Evolutionary conservation across 2,888 invertebrate species (phyloP).

Genomic region (Tribolium freemani): DNA sequence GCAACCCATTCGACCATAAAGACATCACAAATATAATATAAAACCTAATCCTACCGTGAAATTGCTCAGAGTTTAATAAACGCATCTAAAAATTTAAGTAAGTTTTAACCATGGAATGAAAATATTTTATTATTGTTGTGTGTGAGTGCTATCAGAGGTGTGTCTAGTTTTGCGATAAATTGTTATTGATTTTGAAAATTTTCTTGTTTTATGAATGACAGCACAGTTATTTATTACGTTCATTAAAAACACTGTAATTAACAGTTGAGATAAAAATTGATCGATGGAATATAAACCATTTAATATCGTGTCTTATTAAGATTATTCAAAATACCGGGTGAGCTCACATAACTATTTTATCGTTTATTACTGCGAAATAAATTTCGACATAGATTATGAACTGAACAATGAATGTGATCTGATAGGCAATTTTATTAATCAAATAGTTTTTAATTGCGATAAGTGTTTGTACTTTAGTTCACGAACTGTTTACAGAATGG

Average conservation of each 20-base stretch:
- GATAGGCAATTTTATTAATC: too few species aligned
- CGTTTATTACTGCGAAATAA: neutral
- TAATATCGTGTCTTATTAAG: neutral
- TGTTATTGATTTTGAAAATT: neutral
- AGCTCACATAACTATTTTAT: neutral
- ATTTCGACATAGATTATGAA: neutral
- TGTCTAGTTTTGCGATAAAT: neutral
- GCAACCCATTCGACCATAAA: too few species aligned
- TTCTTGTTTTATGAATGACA: conserved; percentile 13
- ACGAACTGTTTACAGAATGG: conserved; percentile 25
- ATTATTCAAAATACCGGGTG: neutral
- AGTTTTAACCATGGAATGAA: too few species aligned
- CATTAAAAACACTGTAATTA: neutral
- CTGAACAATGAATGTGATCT: too few species aligned
- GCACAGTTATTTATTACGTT: conserved; percentile 10
- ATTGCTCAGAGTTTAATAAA: too few species aligned
- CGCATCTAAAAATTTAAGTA: too few species aligned
- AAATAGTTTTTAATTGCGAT: too few species aligned
- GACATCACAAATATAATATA: too few species aligned
- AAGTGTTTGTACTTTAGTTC: too few species aligned
- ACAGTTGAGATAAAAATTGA: neutral
- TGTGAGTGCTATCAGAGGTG: neutral
- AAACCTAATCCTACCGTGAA: too few species aligned
- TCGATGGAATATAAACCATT: neutral
- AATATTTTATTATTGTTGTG: too few species aligned